A percentile compares a stretch with the other conserved stretches of the same genome.
Evolutionary conservation across 2,888 invertebrate genomes (phyloP).

Genomic region (Drosophila sordidapex): DNA sequence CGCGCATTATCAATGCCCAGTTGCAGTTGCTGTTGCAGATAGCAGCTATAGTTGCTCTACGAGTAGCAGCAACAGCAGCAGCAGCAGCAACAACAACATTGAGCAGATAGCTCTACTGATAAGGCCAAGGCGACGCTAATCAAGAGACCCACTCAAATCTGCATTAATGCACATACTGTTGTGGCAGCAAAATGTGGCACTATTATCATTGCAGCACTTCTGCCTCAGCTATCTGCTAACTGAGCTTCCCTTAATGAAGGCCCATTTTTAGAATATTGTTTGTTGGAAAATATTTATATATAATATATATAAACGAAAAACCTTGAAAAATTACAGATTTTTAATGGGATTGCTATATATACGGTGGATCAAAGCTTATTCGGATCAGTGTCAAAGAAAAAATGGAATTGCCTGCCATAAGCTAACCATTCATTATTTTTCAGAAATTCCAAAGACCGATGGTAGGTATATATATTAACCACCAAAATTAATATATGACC

Average conservation of each 20-base stretch:
- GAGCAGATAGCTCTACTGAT: constrained; percentile 21
- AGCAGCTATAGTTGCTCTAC: constrained; percentile 6
- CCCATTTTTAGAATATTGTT: not conserved
- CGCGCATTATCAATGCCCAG: constrained; percentile 37
- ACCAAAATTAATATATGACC: too few species aligned
- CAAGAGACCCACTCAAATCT: constrained; percentile 19
- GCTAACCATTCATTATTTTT: too few species aligned
- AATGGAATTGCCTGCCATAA: too few species aligned
- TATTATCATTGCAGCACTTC: not conserved
- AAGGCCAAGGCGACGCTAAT: constrained; percentile 32
- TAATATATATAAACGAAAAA: not conserved
- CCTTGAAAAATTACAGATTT: not conserved
- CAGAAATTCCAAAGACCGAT: too few species aligned
- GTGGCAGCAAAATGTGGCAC: not conserved
- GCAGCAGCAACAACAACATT: not conserved
- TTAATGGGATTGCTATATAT: not conserved
- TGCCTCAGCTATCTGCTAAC: not conserved
- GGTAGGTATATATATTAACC: too few species aligned
- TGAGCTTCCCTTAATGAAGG: not conserved
- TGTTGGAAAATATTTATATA: not conserved
- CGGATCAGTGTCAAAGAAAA: too few species aligned
- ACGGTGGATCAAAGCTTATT: too few species aligned
- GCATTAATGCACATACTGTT: constrained; percentile 8
- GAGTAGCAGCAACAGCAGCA: constrained; percentile 3
- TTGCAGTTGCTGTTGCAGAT: constrained; percentile 9